phyloP scores from a whole-genome alignment of 2,888 invertebrate species.

The Tridacna gigas region DNA sequence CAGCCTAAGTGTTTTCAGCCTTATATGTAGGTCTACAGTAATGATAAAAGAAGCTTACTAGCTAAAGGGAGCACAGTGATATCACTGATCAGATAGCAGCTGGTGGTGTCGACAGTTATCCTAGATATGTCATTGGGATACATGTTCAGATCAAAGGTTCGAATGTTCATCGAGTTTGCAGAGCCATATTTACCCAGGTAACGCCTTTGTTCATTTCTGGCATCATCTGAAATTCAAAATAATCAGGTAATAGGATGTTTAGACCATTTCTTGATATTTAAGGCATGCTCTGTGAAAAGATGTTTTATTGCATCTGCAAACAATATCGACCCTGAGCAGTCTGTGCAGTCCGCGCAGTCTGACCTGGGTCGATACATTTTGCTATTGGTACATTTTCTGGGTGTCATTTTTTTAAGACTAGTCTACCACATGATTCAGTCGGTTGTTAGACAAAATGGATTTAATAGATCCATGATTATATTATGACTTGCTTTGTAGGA shows the following conservation, averaged over 20 bases:
- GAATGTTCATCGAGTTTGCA: slow-evolving; percentile 11
- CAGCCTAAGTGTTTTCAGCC: neutral
- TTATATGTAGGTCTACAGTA: neutral
- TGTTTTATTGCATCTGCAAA: neutral
- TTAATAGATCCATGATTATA: too few species aligned
- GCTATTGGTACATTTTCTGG: too few species aligned
- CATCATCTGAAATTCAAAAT: slow-evolving; percentile 5
- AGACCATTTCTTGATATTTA: neutral
- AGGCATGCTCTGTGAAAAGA: neutral
- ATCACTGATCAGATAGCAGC: neutral
- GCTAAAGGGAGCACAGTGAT: neutral
- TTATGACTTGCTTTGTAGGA: too few species aligned
- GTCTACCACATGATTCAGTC: too few species aligned
- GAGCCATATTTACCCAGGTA: slow-evolving; percentile 4
- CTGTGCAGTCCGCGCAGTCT: neutral
- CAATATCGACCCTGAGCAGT: neutral
- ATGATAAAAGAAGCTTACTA: neutral
- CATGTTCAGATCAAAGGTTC: slow-evolving; percentile 2
- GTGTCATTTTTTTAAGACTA: too few species aligned
- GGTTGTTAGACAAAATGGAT: too few species aligned
- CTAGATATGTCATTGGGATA: neutral
- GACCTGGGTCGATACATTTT: too few species aligned
- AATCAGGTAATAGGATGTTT: neutral
- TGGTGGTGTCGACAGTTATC: neutral
- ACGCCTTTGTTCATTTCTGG: neutral